Evolutionary conservation across 2,113 vertebrate genomes (phyloP), one percentile per base, ranked within the genome.

Genomic region (Microcebus lehilahytsara): DNA sequence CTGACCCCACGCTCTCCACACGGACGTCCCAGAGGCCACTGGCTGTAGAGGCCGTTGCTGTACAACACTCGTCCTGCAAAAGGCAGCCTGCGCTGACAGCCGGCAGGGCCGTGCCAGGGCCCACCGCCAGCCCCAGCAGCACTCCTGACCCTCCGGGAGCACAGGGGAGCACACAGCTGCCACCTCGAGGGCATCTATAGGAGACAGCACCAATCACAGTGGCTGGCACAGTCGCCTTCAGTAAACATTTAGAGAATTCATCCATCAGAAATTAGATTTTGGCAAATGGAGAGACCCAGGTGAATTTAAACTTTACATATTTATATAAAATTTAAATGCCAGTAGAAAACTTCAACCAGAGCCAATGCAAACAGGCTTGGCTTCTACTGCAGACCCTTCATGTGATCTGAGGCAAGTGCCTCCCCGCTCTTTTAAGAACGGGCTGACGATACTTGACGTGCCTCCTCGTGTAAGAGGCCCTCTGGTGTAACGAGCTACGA

Each of bases 191-290:
- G 60, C 32, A 53, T 40, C 86, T 2, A 23, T 0, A 6, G 40
- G 53, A 19, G 19, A 8, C 0, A 0, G 77, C 30, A 17, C 16
- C 9, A 32, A 37, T 72, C 25, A 14, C 6, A 27, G 13, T 0
- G 5, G 37, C 37, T 25, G 13, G 46, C 64, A 66, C 14, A 19
- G 60, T 5, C 27, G 46, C 40, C 49, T 11, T 16, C 20, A 46
- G 19, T 2, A 27, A 32, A 80, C 25, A 27, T 1, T 62, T 4
- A 78, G 7, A 80, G 16, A 51, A 6, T 8, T 34, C 77, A 49
- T 34, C 46, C 49, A 83, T 77, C 5, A 34, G 58, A 14, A 89
- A 32, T 64, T n/a, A 71, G 72, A 83, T 25, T 71, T 62, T 60
- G 22, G 56, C 34, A 83, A 74, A 64, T 12, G 49, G 42, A 60